A percentile compares a stretch with the other conserved stretches of the same genome.
phyloP scores from a whole-genome alignment of 2,888 invertebrate genomes.

The Melanotus villosus region DNA sequence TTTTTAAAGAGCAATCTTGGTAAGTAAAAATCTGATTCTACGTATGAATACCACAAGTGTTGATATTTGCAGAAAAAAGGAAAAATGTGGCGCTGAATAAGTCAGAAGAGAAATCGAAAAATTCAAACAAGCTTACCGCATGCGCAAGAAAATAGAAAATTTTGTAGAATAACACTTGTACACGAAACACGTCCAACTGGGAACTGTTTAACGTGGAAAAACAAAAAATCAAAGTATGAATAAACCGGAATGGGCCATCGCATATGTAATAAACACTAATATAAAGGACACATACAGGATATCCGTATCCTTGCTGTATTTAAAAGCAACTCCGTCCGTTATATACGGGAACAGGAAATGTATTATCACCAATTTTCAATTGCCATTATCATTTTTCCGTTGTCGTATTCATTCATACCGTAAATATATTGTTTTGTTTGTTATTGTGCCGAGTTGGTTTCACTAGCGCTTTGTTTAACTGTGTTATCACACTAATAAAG shows the following conservation, averaged over 20 bases:
- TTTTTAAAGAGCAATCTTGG: too few relatives aligned
- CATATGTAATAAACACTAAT: slow-evolving; percentile 50
- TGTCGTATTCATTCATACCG: slow-evolving; percentile 39
- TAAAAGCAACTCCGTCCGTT: slow-evolving; percentile 56
- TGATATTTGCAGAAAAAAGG: too few relatives aligned
- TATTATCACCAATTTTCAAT: slow-evolving; percentile 68
- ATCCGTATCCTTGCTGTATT: slow-evolving; percentile 66
- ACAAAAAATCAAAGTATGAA: slow-evolving; percentile 41
- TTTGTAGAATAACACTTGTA: background rate
- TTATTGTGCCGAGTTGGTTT: slow-evolving; percentile 25
- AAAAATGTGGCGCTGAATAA: too few relatives aligned
- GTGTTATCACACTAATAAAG: slow-evolving; percentile 16
- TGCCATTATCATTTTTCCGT: slow-evolving; percentile 65
- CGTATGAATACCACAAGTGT: too few relatives aligned
- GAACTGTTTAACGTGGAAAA: slow-evolving; percentile 34
- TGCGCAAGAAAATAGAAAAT: background rate
- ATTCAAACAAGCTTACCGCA: slow-evolving; percentile 3
- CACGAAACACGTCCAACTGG: slow-evolving; percentile 12
- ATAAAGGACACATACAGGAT: slow-evolving; percentile 63
- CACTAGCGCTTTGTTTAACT: slow-evolving; percentile 22
- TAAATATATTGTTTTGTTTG: slow-evolving; percentile 41
- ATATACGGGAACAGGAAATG: slow-evolving; percentile 65
- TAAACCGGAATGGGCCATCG: slow-evolving; percentile 46
- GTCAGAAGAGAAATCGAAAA: too few relatives aligned
- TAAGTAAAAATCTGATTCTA: too few relatives aligned